phyloP scores from a whole-genome alignment of 2,113 vertebrate genomes.

The Physeter macrocephalus region DNA sequence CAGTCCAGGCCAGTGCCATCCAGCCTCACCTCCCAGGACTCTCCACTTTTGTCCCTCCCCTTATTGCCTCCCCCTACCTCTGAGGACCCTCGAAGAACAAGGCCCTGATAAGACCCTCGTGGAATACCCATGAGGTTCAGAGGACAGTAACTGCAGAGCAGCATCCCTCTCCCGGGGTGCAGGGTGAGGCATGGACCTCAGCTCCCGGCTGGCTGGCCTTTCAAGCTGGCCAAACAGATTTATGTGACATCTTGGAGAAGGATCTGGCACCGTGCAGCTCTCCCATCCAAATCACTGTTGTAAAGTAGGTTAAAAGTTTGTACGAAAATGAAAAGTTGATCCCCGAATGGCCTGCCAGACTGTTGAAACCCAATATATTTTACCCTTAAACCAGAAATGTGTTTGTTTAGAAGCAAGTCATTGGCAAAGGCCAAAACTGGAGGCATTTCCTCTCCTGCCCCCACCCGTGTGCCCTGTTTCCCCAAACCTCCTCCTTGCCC shows the following conservation, averaged over 20 bases:
- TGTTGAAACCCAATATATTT: conserved; percentile 69
- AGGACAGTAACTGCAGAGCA: neutral
- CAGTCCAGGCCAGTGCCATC: neutral
- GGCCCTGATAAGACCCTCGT: neutral
- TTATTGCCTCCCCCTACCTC: neutral
- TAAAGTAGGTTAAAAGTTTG: conserved; percentile 65
- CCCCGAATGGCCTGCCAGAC: conserved; percentile 64
- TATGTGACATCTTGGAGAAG: conserved; percentile 58
- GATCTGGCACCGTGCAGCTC: conserved; percentile 36
- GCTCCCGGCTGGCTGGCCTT: conserved; percentile 33
- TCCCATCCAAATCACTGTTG: conserved; percentile 58
- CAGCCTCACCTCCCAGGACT: neutral
- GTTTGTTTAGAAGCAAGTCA: conserved; percentile 72
- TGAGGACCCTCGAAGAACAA: neutral
- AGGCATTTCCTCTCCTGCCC: conserved; percentile 60
- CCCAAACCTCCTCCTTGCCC: conserved; percentile 21
- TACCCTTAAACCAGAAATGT: conserved; percentile 74
- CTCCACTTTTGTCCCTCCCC: neutral
- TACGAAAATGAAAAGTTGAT: conserved; percentile 62
- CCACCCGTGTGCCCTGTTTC: conserved; percentile 28
- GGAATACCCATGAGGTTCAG: neutral
- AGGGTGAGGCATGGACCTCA: neutral
- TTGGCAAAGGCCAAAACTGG: conserved; percentile 70
- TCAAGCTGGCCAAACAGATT: conserved; percentile 27
- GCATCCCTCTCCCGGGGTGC: neutral